phyloP scores from a whole-genome alignment of 1,140 invertebrate genomes.

The Aphelenchoides fujianensis region DNA sequence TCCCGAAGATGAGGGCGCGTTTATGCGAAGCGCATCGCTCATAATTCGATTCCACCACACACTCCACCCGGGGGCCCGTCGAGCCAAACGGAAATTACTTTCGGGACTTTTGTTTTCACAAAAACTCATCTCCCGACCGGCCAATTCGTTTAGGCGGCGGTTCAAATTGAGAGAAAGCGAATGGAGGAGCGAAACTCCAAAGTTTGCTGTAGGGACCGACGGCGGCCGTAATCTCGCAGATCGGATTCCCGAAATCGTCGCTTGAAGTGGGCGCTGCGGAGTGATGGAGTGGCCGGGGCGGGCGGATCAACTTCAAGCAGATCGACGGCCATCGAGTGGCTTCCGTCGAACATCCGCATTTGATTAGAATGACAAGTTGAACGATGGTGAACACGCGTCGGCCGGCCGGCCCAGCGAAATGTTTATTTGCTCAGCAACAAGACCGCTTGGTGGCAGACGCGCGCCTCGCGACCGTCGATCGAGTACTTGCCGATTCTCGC shows the following conservation, averaged over 20 bases:
- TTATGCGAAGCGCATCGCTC: not conserved
- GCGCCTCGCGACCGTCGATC: not conserved
- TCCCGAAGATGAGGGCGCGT: not conserved
- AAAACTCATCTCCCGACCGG: not conserved
- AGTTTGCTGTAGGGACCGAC: too few relatives aligned
- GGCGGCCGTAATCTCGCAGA: too few relatives aligned
- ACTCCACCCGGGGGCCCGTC: not conserved
- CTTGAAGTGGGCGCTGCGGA: too few relatives aligned
- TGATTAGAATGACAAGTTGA: not conserved
- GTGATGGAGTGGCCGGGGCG: not conserved
- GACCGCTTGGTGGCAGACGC: conserved; percentile 10
- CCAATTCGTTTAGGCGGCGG: not conserved
- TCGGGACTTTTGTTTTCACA: not conserved
- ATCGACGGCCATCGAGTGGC: not conserved
- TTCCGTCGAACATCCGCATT: not conserved
- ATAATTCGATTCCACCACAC: conserved; percentile 2
- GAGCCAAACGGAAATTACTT: not conserved
- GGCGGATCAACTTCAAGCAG: not conserved
- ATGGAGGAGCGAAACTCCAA: too few relatives aligned
- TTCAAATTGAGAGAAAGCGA: conserved; percentile 1
- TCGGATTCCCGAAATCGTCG: too few relatives aligned
- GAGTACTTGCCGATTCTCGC: too few relatives aligned
- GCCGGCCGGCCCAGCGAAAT: conserved; percentile 3
- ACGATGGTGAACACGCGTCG: not conserved
- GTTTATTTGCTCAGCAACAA: conserved; percentile 16